These are phyloP conservation scores for Glaucomys volans DNA, from an alignment of 2,113 vertebrate genomes.

Conservation along the genomic window DNA sequence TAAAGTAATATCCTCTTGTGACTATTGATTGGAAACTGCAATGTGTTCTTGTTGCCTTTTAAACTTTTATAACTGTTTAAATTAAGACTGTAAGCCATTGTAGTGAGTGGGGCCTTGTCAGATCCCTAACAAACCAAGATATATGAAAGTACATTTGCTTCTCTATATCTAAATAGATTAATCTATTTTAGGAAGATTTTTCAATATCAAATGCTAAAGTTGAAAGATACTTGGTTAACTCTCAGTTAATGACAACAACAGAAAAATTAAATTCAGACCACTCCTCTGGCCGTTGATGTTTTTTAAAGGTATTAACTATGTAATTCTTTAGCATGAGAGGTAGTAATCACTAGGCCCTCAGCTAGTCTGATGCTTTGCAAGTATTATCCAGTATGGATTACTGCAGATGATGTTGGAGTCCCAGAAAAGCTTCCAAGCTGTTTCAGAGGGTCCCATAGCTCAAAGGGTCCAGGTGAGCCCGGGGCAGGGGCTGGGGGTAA, in stretches of 20 bases:
- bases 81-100: background rate
- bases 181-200: conserved; percentile 1
- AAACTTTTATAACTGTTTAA: background rate
- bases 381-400: background rate
- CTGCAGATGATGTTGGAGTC: background rate
- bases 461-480: background rate
- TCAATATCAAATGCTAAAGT: background rate
- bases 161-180: background rate
- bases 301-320: background rate
- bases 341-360: background rate
- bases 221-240: conserved; percentile 13
- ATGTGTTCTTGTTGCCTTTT: background rate
- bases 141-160: background rate
- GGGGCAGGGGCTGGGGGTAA: background rate
- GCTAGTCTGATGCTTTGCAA: background rate
- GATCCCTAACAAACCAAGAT: background rate
- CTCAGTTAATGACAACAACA: background rate
- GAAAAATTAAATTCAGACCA: background rate
- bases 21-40: background rate
- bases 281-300: background rate
- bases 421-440: background rate
- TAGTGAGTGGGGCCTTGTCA: background rate
- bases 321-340: background rate
- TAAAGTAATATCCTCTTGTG: background rate
- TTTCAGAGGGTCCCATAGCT: background rate